phyloP scores from a whole-genome alignment of 2,888 invertebrate species.

The Prosapia bicincta region DNA sequence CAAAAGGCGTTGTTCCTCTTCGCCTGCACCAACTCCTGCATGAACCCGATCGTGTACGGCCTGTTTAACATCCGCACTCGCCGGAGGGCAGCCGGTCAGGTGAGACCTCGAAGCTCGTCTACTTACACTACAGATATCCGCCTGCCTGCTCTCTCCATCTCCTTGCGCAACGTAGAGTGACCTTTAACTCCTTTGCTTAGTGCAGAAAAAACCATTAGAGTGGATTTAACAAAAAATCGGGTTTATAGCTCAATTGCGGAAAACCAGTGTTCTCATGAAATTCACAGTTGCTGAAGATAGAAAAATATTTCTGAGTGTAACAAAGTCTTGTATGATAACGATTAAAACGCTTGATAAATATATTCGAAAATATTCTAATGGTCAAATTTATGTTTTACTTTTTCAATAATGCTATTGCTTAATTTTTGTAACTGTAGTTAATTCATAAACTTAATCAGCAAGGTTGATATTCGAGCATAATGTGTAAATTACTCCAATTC shows the following conservation, averaged over 20 bases:
- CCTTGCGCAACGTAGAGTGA: constrained; percentile 34
- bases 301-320: neutral
- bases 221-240: neutral
- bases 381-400: too few relatives aligned
- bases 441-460: too few relatives aligned
- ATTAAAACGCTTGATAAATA: too few relatives aligned
- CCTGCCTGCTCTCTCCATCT: constrained; percentile 31
- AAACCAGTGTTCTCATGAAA: neutral
- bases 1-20: constrained; percentile 88
- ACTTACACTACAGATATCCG: constrained; percentile 38
- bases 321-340: neutral
- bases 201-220: neutral
- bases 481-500: too few relatives aligned
- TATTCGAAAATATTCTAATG: too few relatives aligned
- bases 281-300: neutral
- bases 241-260: neutral
- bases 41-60: constrained; percentile 95
- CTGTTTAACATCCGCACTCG: constrained; percentile 68
- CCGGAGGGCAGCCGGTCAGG: constrained; percentile 42
- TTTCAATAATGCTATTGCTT: too few relatives aligned
- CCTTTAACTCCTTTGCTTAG: constrained; percentile 7
- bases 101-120: constrained; percentile 46
- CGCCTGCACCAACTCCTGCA: constrained; percentile 94
- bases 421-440: too few relatives aligned
- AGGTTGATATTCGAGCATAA: too few relatives aligned